Evolutionary conservation across 35 echinoderm and acorn worm genomes (phyloP).

Genomic region (Eucidaris tribuloides): DNA sequence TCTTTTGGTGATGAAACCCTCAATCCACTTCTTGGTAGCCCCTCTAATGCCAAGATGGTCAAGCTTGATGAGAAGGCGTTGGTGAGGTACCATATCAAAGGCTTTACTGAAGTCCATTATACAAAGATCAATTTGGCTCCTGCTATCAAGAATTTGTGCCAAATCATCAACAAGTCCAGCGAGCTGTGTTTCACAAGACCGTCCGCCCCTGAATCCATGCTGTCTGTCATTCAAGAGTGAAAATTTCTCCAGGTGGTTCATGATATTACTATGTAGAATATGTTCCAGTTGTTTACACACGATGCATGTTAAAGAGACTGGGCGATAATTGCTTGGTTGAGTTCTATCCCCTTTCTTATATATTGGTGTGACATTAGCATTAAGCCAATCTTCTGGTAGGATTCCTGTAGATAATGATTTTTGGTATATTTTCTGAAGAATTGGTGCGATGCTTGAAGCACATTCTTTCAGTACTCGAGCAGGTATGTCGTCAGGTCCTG

Average conservation of each 20-base stretch:
- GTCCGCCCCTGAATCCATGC: conserved; percentile 48
- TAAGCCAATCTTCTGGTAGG: conserved; percentile 36
- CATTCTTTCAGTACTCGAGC: conserved; percentile 17
- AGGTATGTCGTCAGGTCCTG: conserved; percentile 36
- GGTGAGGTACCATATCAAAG: conserved; percentile 49
- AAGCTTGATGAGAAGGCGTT: conserved; percentile 29
- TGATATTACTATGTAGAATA: conserved; percentile 19
- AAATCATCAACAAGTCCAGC: conserved; percentile 49
- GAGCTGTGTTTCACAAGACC: conserved; percentile 61
- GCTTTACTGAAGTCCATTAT: conserved; percentile 62
- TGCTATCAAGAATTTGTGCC: conserved; percentile 28
- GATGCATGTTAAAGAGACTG: conserved; percentile 20
- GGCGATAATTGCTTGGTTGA: neutral
- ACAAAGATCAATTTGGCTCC: conserved; percentile 25
- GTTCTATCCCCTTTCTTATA: conserved; percentile 42
- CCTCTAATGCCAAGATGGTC: conserved; percentile 13
- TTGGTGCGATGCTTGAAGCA: conserved; percentile 5
- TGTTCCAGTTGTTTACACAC: conserved; percentile 49
- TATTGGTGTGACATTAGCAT: conserved; percentile 40
- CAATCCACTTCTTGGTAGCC: neutral
- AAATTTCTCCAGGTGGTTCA: conserved; percentile 33
- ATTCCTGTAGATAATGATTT: conserved; percentile 22
- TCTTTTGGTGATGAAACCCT: neutral
- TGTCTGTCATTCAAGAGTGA: conserved; percentile 26
- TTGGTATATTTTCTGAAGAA: conserved; percentile 37